phyloP scores from a whole-genome alignment of 2,113 vertebrate species.

The Zapornia atra region DNA sequence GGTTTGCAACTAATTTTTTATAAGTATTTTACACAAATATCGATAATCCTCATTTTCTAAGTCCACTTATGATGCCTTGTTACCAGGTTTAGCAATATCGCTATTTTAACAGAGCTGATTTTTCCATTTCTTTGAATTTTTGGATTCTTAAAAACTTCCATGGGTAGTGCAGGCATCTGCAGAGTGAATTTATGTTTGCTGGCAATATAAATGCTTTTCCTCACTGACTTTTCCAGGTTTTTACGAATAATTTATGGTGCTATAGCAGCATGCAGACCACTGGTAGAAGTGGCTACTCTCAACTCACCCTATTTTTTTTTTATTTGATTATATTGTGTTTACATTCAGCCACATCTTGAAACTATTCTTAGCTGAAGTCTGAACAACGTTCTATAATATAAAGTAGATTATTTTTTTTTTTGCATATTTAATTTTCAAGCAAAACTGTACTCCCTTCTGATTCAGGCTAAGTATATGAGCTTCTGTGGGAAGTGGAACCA shows the following conservation, averaged over 20 bases:
- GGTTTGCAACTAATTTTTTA: background rate
- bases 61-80: accelerated
- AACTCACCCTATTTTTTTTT: background rate
- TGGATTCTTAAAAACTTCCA: background rate
- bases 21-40: background rate
- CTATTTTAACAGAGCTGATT: background rate
- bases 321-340: background rate
- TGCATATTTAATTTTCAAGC: background rate
- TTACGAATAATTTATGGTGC: background rate
- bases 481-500: background rate
- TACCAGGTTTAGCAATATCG: background rate
- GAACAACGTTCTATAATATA: background rate
- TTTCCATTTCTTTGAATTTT: background rate
- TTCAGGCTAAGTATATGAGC: background rate
- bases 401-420: background rate
- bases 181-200: background rate
- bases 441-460: background rate
- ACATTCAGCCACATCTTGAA: background rate
- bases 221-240: background rate
- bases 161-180: background rate
- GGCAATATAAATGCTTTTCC: background rate
- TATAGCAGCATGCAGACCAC: background rate
- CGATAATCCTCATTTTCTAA: background rate
- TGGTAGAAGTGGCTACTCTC: background rate
- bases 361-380: background rate